Evolutionary conservation across 2,888 invertebrate species (phyloP), one percentile per base, ranked within the genome.

Genomic region (Pinctada fucata): DNA sequence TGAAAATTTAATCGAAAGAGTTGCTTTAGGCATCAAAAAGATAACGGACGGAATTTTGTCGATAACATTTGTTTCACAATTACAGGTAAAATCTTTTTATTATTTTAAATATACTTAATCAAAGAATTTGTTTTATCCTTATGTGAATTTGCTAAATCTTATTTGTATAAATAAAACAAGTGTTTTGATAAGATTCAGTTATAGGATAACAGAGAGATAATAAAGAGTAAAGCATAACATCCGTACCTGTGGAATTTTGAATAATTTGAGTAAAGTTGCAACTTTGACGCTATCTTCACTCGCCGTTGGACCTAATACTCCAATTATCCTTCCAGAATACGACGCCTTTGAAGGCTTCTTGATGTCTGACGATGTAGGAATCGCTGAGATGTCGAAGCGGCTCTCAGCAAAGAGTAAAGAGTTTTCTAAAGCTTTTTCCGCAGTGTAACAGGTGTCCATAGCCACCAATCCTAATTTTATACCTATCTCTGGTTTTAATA

Each of bases 341-440:
- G 6, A 45, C 4, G 6, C 2, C 48, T 48, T n/a, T 31, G 31
- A 31, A 58, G 13, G 58, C 58, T 58, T 6, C 31, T 31, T 31
- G 31, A 31, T 31, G 31, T 31, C 31, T 31, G 31, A 31, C 31
- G 31, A 31, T 10, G 8, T 13, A 58, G 58, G 58, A 10, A 10
- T 58, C 6, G 13, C 6, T 58, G 58, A 58, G 6, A 10, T 58
- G 6, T 73, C 50, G 48, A 63, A 73, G 48, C 73, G 47, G 31
- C 31, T 73, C 16, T 73, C 6, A 16, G 73, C 73, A 64, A 83
- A 81, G 67, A 83, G 75, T 6, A 84, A 75, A 0, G 86, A 80
- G 88, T 95, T 95, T 88, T 95, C 95, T 47, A 95, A 92, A 0
- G 95, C 95, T 85, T 95, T 94, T 0, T 94, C 94, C 79, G 95